A percentile compares a stretch with the other conserved stretches of the same genome.
These are phyloP conservation scores for Carcharodon carcharias DNA, from an alignment of 2,797 vertebrate genomes.

Conservation along the genomic window DNA sequence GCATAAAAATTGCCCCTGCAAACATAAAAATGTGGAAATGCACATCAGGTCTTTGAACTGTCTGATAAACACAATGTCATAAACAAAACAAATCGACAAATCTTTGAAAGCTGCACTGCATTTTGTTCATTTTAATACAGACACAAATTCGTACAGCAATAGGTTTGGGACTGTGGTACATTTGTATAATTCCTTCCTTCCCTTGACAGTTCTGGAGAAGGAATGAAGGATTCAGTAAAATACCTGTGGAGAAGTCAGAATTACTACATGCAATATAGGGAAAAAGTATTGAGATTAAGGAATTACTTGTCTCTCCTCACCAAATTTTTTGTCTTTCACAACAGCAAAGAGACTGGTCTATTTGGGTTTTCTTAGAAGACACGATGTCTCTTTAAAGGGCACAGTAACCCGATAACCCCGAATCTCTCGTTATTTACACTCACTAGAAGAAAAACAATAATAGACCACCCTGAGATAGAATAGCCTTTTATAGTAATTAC, in stretches of 20 bases:
- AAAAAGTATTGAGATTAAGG: background rate
- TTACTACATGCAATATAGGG: too few species aligned
- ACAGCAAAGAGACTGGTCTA: background rate
- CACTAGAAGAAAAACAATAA: background rate
- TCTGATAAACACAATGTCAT: background rate
- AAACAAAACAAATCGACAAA: background rate
- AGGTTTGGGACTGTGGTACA: background rate
- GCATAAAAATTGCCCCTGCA: background rate
- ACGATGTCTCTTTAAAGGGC: background rate
- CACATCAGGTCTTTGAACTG: background rate
- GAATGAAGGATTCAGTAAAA: background rate
- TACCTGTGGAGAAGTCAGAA: background rate
- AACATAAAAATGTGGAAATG: background rate
- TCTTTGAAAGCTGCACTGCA: background rate
- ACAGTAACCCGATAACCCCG: background rate
- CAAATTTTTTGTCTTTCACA: background rate
- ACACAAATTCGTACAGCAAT: background rate
- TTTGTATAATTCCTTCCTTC: background rate
- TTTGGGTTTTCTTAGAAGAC: background rate
- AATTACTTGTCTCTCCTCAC: background rate
- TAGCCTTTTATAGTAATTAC: background rate
- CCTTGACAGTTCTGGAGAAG: background rate
- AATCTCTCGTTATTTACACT: background rate
- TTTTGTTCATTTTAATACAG: background rate
- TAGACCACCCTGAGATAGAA: background rate